These are phyloP conservation scores for Drosophila pandora DNA, from an alignment of 1,140 invertebrate species.

Conservation along the genomic window DNA sequence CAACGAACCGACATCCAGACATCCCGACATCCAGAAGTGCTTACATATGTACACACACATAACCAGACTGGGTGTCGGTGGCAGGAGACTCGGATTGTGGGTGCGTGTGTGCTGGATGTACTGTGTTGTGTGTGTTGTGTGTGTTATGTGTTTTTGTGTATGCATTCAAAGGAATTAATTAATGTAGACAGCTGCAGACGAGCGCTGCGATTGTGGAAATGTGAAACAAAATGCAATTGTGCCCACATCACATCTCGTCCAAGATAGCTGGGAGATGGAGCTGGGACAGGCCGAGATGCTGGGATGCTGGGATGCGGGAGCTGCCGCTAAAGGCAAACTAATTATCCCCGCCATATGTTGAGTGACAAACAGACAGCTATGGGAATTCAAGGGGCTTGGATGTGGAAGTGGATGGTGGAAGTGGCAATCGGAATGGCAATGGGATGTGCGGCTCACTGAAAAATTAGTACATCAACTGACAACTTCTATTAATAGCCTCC, in stretches of 20 bases:
- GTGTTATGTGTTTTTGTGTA: conserved; percentile 25
- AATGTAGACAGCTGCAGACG: conserved; percentile 65
- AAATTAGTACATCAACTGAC: conserved; percentile 54
- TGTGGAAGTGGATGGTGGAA: conserved; percentile 18
- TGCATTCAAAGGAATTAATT: conserved; percentile 67
- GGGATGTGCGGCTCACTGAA: conserved; percentile 59
- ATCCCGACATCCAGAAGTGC: conserved; percentile 29
- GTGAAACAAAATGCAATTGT: conserved; percentile 57
- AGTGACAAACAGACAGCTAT: conserved; percentile 45
- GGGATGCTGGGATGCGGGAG: too few species aligned
- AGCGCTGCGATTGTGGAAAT: conserved; percentile 47
- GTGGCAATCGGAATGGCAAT: conserved; percentile 24
- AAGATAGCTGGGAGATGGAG: conserved; percentile 27
- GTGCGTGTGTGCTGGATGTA: neutral
- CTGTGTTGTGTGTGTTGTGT: too few species aligned
- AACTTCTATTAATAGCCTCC: conserved; percentile 43
- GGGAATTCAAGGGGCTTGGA: conserved; percentile 27
- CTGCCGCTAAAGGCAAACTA: conserved; percentile 44
- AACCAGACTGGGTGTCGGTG: conserved; percentile 11
- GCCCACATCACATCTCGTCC: conserved; percentile 32
- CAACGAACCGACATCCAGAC: conserved; percentile 20
- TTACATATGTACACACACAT: conserved; percentile 33
- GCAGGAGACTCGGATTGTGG: conserved; percentile 27
- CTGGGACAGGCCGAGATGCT: conserved; percentile 3
- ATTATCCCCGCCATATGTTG: conserved; percentile 49